These are phyloP conservation scores for Typhlichthys eigenmanni DNA, from an alignment of 2,797 vertebrate species.

Conservation along the genomic window DNA sequence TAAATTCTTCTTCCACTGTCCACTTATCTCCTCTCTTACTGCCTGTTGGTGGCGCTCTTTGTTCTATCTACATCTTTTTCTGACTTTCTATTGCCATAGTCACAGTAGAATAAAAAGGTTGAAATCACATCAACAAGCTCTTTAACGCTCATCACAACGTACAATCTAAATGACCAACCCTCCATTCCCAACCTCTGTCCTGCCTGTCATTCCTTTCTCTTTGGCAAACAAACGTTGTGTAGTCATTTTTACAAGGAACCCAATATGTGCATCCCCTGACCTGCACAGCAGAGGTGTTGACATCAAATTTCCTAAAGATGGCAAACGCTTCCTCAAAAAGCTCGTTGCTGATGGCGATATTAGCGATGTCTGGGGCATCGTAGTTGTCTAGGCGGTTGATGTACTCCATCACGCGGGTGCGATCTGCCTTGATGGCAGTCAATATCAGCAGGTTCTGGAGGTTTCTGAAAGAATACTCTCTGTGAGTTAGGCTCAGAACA, in stretches of 20 bases:
- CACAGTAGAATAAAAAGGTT: background rate
- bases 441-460: slow-evolving; percentile 96
- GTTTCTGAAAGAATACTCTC: slow-evolving; percentile 76
- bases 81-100: no score
- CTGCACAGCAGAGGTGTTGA: slow-evolving; percentile 93
- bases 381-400: slow-evolving; percentile 94
- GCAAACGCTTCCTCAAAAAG: slow-evolving; percentile 94
- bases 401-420: slow-evolving; percentile 93
- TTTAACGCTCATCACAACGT: background rate
- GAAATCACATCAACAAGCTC: background rate
- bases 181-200: no score
- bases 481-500: background rate
- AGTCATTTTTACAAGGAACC: background rate
- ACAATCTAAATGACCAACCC: background rate
- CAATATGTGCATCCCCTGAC: slow-evolving; percentile 55
- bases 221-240: no score
- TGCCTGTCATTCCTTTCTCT: no score
- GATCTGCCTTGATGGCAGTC: slow-evolving; percentile 93
- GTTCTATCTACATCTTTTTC: no score
- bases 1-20: no score
- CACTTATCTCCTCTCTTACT: no score
- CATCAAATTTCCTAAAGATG: slow-evolving; percentile 93
- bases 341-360: slow-evolving; percentile 92
- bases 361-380: slow-evolving; percentile 91
- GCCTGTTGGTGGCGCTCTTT: no score